Base-by-base conservation (phyloP, 1,140 invertebrate species). In the Microvelia longipes region DNA sequence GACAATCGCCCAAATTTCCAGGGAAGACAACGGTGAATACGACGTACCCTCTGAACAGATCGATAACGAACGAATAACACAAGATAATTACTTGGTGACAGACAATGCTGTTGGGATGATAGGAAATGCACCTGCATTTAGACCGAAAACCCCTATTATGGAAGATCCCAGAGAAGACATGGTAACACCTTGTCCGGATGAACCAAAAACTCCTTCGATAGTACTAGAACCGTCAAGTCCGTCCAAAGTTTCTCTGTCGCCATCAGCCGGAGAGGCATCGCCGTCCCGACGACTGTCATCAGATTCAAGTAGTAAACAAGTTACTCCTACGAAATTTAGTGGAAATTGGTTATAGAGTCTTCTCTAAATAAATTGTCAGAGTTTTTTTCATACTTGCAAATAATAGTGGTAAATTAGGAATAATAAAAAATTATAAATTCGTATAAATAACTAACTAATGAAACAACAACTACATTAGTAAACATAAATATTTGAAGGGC, bases 131-230 rank as follows among this genome's bases (percentile, higher is more conserved):
- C 75, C 77, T 74, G 75, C 79, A 67, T 81, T 82, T 77, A 76
- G 81, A 28, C 74, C 75, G 27, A 78, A 77, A 77, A 82, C 80
- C 65, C 80, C 81, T 25, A 80, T 83, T 70, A 76, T 79, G 73
- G 81, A 84, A 78, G 77, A 76, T 28, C 75, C 79, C 14, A 68
- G 67, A 68, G 81, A 81, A 69, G 79, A 79, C 35, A 11, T 50
- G 35, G 5, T 11, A 19, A 50, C 35, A 11, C 35, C 35, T 50
- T 19, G 5, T 50, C 35, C 35, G 5, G 35, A 50, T 19, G 35
- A 50, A 50, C 69, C 67, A 11, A 30, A 67, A 70, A 60, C 77
- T 26, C 73, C 75, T 66, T 75, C 70, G 2, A 75, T 74, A 63
- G 73, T 77, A 35, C 73, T 74, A 0, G 66, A 79, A 13, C 14